Base-by-base conservation (phyloP, 2,797 vertebrate genomes). In the Apogon hyalosoma region DNA sequence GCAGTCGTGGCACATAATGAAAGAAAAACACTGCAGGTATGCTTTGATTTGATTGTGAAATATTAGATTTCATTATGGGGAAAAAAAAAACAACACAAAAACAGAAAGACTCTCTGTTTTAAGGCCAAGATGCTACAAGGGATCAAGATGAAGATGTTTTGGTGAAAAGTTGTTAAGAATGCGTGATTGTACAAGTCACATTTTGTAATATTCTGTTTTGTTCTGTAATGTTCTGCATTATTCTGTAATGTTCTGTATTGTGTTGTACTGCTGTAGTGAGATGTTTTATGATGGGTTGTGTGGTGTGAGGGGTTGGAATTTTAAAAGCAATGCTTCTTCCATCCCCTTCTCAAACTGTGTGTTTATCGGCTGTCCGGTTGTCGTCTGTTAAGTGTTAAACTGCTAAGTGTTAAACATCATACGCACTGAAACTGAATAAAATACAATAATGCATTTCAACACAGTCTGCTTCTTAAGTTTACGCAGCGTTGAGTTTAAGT, bases 401-500 rank as follows among this genome's bases (percentile, higher is more conserved):
- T n/a, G n/a, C n/a, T n/a, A n/a, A n/a, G n/a, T n/a, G n/a, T n/a
- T n/a, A n/a, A n/a, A n/a, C n/a, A 63, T 76, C 69, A 4, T 40
- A 46, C 31, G 63, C 56, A 51, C 83, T 76, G 72, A 64, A 82
- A 82, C 59, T 63, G 67, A 87, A 85, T 69, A 36, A 12, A 16
- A 73, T 76, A 74, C 71, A 69, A 87, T 64, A 73, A 83, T 71
- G 70, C 62, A 65, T 63, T 50, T 73, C 73, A 71, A 83, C 72
- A 75, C 77, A 87, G 74, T 68, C 75, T 76, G 63, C 49, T 73
- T 59, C 69, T 84, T 87, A 82, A 86, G 85, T 87, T 88, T 82
- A 85, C 84, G 75, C 73, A 62, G 54, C 72, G 5, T 28, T 28
- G 77, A 48, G 67, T 66, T 80, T 69, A 80, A 88, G 66, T 80